Conservation (phyloP, 2,888 invertebrate genomes). For the Resseliella maxima region DNA sequence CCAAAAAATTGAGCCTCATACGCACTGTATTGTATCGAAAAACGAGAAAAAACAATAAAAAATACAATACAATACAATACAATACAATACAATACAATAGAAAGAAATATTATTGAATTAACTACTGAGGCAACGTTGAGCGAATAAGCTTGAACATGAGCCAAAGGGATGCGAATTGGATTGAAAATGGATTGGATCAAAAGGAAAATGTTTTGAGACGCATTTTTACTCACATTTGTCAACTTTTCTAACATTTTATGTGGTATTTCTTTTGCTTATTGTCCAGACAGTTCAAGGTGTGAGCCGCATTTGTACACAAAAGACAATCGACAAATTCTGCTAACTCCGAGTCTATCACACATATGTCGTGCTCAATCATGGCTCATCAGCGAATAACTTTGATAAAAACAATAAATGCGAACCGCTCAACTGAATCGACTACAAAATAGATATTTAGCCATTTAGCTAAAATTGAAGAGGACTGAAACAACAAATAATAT, state of each 20-base stretch:
- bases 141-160: background rate
- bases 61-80: background rate
- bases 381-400: background rate
- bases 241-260: background rate
- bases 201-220: background rate
- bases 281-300: background rate
- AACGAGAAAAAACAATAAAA: background rate
- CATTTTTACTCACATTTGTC: background rate
- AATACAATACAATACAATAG: background rate
- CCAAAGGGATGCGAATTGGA: background rate
- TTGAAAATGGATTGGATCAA: background rate
- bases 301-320: background rate
- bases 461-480: background rate
- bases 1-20: background rate
- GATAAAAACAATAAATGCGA: background rate
- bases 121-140: background rate
- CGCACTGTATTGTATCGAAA: background rate
- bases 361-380: background rate
- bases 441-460: background rate
- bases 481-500: background rate
- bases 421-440: background rate
- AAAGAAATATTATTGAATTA: constrained; percentile 17
- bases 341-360: too few species aligned
- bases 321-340: background rate
- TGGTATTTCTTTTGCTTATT: background rate